Percentiles rank a stretch among this genome's conserved stretches.
Conservation (phyloP, 23 tunicate species). For the Clavelina lepadiformis region DNA sequence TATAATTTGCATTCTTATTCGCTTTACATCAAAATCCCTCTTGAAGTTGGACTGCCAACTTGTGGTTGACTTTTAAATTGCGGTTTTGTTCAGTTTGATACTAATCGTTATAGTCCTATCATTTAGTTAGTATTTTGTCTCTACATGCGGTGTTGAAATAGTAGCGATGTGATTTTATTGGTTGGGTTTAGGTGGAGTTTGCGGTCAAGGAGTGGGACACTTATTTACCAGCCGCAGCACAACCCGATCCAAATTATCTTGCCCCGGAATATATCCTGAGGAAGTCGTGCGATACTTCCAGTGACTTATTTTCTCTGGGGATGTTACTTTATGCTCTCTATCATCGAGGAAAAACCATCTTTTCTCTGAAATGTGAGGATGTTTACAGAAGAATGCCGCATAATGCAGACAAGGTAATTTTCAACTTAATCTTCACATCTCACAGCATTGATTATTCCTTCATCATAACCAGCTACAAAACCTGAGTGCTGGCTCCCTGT, state of each 20-base stretch:
- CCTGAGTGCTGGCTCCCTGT: conserved; percentile 25
- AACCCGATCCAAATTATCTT: conserved; percentile 67
- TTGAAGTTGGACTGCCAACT: too few relatives aligned
- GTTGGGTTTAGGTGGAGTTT: conserved; percentile 40
- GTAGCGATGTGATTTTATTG: too few relatives aligned
- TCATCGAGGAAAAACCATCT: conserved; percentile 54
- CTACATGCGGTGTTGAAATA: too few relatives aligned
- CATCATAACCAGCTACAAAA: conserved; percentile 52
- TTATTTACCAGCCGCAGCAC: conserved; percentile 47
- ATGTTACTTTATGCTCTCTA: conserved; percentile 73
- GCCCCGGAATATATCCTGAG: conserved; percentile 85
- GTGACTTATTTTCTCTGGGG: conserved; percentile 91
- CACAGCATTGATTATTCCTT: background rate
- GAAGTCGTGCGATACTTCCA: conserved; percentile 54
- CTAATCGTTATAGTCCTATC: too few relatives aligned
- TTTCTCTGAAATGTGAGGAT: conserved; percentile 31
- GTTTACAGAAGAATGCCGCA: conserved; percentile 57
- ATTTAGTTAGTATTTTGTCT: too few relatives aligned
- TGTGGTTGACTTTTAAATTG: too few relatives aligned
- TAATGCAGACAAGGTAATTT: conserved; percentile 50
- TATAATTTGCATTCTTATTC: too few relatives aligned
- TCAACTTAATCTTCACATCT: background rate
- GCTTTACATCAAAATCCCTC: too few relatives aligned
- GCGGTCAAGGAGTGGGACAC: conserved; percentile 74
- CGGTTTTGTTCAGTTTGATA: too few relatives aligned